Evolutionary conservation across 2,888 invertebrate species (phyloP).

Genomic region (Hypomecis punctinalis): DNA sequence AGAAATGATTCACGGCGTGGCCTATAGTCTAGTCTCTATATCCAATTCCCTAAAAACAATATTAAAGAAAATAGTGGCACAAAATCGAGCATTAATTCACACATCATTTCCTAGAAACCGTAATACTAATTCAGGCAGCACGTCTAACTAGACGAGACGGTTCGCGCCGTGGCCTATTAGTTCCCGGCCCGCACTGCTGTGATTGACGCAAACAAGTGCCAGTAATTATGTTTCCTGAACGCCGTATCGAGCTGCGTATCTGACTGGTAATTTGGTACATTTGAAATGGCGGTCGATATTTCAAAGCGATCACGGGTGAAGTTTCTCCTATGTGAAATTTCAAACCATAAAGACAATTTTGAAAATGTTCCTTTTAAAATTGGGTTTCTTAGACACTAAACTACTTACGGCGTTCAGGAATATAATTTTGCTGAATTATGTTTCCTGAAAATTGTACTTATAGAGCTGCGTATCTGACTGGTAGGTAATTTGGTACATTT

Average conservation of each 20-base stretch:
- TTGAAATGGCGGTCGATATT: slow-evolving; percentile 47
- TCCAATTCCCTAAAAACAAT: no score
- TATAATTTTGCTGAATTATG: no score
- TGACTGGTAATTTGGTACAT: slow-evolving; percentile 43
- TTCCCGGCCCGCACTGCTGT: slow-evolving; percentile 49
- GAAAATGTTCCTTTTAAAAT: no score
- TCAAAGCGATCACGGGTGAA: slow-evolving; percentile 31
- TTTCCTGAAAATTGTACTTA: no score
- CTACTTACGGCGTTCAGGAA: no score
- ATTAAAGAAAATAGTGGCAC: no score
- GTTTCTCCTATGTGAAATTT: slow-evolving; percentile 9
- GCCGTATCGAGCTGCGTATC: slow-evolving; percentile 23
- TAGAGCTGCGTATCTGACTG: no score
- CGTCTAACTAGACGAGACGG: slow-evolving; percentile 18
- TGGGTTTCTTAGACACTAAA: no score
- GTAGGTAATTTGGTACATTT: no score
- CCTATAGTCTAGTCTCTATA: no score
- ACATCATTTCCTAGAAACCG: not conserved
- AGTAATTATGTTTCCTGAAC: slow-evolving; percentile 65
- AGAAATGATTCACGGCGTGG: no score
- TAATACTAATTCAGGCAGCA: slow-evolving; percentile 11
- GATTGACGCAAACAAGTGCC: slow-evolving; percentile 69
- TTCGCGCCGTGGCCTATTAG: slow-evolving; percentile 50
- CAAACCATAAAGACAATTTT: not conserved
- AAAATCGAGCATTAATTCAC: not conserved